Evolutionary conservation across 2,113 vertebrate genomes (phyloP).

Genomic region (Albula glossodonta): DNA sequence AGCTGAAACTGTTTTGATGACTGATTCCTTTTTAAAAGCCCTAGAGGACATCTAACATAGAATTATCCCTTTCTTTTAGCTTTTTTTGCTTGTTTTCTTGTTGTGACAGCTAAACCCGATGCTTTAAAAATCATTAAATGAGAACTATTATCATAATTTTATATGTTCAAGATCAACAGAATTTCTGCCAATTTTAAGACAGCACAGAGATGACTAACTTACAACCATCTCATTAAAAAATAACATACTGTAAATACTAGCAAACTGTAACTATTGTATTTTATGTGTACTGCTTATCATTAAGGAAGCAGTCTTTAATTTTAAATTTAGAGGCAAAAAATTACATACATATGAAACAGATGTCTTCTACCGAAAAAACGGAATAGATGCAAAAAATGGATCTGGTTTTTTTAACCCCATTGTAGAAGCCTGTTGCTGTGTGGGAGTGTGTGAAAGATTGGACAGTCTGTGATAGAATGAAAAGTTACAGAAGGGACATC

Average conservation of each 20-base stretch:
- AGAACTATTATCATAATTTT: background rate
- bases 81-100: slow-evolving; percentile 52
- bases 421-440: background rate
- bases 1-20: slow-evolving; percentile 33
- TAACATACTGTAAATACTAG: background rate
- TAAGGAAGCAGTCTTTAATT: background rate
- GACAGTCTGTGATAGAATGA: no score
- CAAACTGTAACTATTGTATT: background rate
- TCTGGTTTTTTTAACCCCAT: background rate
- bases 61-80: slow-evolving; percentile 49
- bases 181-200: background rate
- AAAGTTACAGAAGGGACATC: background rate
- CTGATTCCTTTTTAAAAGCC: slow-evolving; percentile 53
- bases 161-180: background rate
- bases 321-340: background rate
- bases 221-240: background rate
- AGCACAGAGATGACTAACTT: background rate
- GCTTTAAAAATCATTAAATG: slow-evolving; percentile 59
- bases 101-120: slow-evolving; percentile 59
- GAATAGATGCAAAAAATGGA: background rate
- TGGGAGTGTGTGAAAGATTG: background rate
- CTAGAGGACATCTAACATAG: slow-evolving; percentile 60
- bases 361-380: background rate
- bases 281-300: slow-evolving; percentile 9
- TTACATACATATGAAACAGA: background rate